Base-by-base conservation (phyloP, 2,113 vertebrate genomes). In the Oreocharis arfaki region DNA sequence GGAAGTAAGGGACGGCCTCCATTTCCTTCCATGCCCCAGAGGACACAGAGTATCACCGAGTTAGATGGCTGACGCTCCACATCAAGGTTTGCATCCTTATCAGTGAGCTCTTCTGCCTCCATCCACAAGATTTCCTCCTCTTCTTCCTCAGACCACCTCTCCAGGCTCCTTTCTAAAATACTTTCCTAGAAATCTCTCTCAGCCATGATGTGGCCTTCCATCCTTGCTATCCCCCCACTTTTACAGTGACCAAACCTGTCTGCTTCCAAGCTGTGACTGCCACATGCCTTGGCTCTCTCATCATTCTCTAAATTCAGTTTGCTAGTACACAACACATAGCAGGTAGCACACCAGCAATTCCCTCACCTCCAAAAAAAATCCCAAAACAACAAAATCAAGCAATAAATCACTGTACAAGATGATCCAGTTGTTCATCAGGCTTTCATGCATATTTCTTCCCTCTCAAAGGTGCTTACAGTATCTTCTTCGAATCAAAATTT, bases 261-360 rank as follows among this genome's bases (percentile, higher is more conserved):
- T 33, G 30, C 33, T 33, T 55, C 37, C 26, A 20, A 5, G 39
- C 4, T 32, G 14, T 50, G 47, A 24, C 23, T 68, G 32, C 64
- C 35, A 33, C 28, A 13, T 17, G 13, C 20, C 13, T 44, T 49
- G 21, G 14, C 9, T 13, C 35, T 56, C 65, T 42, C 0, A 0
- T 20, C 6, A 3, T 44, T 39, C 35, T 27, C 61, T 32, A 46
- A 46, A 68, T 39, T 63, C 47, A 27, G 26, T 47, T 47, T 67
- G 17, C 18, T 47, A n/a, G 11, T 21, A 26, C 13, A 30, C 16
- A 82, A 24, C 6, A 46, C 1, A 1, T 5, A 70, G 33, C 50
- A 74, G 20, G 20, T 3, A 47, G 63, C 16, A 63, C 10, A 59
- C 13, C 28, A 84, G 41, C 19, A 79, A 74, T 16, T 22, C 2